Evolutionary conservation across 1,140 invertebrate genomes (phyloP).

Genomic region (Amphibalanus amphitrite): DNA sequence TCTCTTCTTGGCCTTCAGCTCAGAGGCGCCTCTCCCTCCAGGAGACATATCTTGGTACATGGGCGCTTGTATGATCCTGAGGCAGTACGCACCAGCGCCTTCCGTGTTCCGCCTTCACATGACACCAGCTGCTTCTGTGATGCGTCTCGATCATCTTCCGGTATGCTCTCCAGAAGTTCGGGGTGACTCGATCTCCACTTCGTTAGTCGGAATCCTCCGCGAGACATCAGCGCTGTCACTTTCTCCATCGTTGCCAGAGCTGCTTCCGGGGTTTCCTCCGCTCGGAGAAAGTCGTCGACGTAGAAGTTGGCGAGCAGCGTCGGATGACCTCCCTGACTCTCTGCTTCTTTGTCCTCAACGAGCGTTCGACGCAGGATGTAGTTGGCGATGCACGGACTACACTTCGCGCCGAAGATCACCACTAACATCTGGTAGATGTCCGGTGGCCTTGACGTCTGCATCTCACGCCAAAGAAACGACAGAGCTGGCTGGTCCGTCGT

Average conservation of each 20-base stretch:
- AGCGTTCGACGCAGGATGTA: constrained; percentile 12
- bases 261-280: constrained; percentile 9
- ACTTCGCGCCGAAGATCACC: constrained; percentile 17
- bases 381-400: constrained; percentile 15
- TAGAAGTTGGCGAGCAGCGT: constrained; percentile 14
- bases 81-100: too few relatives aligned
- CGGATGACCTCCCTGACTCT: neutral
- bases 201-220: constrained; percentile 13
- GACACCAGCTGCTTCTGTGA: neutral
- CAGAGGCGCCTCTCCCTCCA: too few relatives aligned
- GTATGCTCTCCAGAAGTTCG: neutral
- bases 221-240: constrained; percentile 7
- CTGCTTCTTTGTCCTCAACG: constrained; percentile 11
- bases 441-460: neutral
- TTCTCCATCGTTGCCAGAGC: constrained; percentile 6
- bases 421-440: constrained; percentile 15
- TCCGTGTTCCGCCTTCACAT: neutral
- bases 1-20: too few relatives aligned
- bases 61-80: too few relatives aligned
- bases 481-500: constrained; percentile 11
- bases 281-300: constrained; percentile 16
- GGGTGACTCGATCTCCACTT: constrained; percentile 13
- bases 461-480: constrained; percentile 17
- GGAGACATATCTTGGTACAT: too few relatives aligned
- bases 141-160: neutral